These are phyloP conservation scores for Lepidurus arcticus DNA, from an alignment of 1,140 invertebrate genomes.

Conservation along the genomic window DNA sequence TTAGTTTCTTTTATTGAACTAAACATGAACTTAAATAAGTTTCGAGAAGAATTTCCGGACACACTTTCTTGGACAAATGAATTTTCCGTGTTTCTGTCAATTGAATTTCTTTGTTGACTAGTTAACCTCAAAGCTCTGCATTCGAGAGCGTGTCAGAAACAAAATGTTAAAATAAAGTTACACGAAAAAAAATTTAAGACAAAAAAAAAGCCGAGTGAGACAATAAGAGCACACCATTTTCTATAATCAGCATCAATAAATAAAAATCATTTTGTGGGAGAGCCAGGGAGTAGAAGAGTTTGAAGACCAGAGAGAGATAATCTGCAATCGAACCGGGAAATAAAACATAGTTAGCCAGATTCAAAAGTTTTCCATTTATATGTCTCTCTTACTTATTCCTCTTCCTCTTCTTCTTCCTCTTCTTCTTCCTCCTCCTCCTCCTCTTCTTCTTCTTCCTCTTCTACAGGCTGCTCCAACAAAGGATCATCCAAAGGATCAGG, in stretches of 20 bases:
- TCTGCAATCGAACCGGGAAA: not conserved
- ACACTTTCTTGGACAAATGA: slow-evolving; percentile 14
- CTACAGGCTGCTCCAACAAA: slow-evolving; percentile 38
- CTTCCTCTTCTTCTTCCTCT: slow-evolving; percentile 56
- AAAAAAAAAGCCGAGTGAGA: slow-evolving; percentile 11
- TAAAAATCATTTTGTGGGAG: not conserved
- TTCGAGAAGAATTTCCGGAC: slow-evolving; percentile 12
- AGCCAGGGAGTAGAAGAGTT: not conserved
- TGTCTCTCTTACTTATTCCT: slow-evolving; percentile 40
- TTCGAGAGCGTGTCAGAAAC: not conserved
- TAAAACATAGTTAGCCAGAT: not conserved
- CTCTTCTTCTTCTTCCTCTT: slow-evolving; percentile 61
- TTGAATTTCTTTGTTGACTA: slow-evolving; percentile 10
- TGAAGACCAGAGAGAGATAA: not conserved
- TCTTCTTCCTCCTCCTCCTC: slow-evolving; percentile 64
- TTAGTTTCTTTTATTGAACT: slow-evolving; percentile 15
- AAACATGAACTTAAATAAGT: slow-evolving; percentile 11
- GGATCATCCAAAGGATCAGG: slow-evolving; percentile 50
- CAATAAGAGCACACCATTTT: not conserved
- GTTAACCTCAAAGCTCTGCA: slow-evolving; percentile 15
- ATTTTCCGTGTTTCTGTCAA: not conserved
- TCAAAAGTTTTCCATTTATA: not conserved
- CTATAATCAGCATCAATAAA: slow-evolving; percentile 15
- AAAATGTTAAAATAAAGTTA: slow-evolving; percentile 1
- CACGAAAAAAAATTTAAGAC: slow-evolving; percentile 18